phyloP scores from a whole-genome alignment of 2,113 vertebrate species.

The Lophotis ruficrista region DNA sequence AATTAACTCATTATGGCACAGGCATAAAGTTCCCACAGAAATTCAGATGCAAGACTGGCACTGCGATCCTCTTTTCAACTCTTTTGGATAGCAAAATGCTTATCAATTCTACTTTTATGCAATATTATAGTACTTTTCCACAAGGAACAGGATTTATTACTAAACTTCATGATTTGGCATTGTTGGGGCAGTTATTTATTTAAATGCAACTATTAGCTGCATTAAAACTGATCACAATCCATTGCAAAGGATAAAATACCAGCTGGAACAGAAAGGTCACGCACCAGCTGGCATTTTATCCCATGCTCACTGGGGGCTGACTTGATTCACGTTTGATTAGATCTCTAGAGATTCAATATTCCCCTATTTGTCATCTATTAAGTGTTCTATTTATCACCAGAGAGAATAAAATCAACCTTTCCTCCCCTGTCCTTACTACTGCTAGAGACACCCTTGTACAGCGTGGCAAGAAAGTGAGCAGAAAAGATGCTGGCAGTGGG shows the following conservation, averaged over 20 bases:
- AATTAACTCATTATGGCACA: neutral
- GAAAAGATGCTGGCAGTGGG: neutral
- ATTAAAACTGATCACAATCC: neutral
- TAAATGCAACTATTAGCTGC: neutral
- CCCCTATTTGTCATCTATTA: slow-evolving; percentile 41
- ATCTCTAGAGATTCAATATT: slow-evolving; percentile 36
- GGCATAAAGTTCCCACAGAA: neutral
- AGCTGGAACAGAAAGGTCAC: neutral
- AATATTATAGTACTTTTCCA: neutral
- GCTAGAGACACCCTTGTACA: neutral
- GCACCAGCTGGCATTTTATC: slow-evolving; percentile 13
- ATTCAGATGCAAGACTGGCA: neutral
- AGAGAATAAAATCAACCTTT: slow-evolving; percentile 6
- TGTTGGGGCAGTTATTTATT: neutral
- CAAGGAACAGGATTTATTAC: neutral
- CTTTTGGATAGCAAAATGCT: neutral
- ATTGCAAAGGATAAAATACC: neutral
- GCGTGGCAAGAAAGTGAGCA: neutral
- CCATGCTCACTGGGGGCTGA: neutral
- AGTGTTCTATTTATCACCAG: slow-evolving; percentile 21
- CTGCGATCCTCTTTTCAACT: neutral
- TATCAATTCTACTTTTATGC: neutral
- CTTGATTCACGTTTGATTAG: slow-evolving; percentile 35
- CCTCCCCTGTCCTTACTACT: neutral
- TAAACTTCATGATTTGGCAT: neutral